phyloP scores from a whole-genome alignment of 2,797 vertebrate species.

The Adelosebastes latens region DNA sequence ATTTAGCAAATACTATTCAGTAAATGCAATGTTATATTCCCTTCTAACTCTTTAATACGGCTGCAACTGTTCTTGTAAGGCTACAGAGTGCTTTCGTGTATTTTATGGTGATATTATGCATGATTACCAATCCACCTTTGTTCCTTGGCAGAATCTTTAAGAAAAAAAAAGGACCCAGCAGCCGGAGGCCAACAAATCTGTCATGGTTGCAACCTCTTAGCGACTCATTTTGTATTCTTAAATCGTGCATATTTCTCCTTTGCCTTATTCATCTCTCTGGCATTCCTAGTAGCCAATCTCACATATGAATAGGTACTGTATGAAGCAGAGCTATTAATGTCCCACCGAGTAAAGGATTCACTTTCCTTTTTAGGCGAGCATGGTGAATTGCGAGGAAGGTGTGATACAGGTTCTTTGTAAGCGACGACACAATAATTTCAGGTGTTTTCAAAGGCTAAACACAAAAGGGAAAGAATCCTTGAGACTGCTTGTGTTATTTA shows the following conservation, averaged over 20 bases:
- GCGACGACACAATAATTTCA: neutral
- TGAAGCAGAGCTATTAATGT: slow-evolving; percentile 52
- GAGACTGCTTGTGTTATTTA: neutral
- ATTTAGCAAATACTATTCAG: slow-evolving; percentile 55
- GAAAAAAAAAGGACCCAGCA: neutral
- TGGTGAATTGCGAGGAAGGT: neutral
- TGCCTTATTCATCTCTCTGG: slow-evolving; percentile 48
- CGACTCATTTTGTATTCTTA: slow-evolving; percentile 48
- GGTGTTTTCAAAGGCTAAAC: slow-evolving; percentile 20
- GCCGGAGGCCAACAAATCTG: slow-evolving; percentile 26
- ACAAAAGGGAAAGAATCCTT: slow-evolving; percentile 9
- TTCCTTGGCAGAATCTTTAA: slow-evolving; percentile 12
- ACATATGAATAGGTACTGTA: slow-evolving; percentile 44
- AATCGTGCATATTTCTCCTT: slow-evolving; percentile 30
- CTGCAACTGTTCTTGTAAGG: slow-evolving; percentile 17
- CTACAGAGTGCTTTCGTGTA: neutral
- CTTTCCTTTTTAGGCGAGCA: neutral
- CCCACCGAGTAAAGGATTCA: slow-evolving; percentile 31
- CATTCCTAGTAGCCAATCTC: slow-evolving; percentile 45
- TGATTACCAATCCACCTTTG: slow-evolving; percentile 42
- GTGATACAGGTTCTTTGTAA: slow-evolving; percentile 8
- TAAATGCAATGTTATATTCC: slow-evolving; percentile 40
- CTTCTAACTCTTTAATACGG: slow-evolving; percentile 12
- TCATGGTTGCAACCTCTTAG: slow-evolving; percentile 25
- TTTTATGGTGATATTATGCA: slow-evolving; percentile 19